A percentile compares a stretch with the other conserved stretches of the same genome.
phyloP scores from a whole-genome alignment of 1,140 invertebrate species.

The Laupala kohalensis region DNA sequence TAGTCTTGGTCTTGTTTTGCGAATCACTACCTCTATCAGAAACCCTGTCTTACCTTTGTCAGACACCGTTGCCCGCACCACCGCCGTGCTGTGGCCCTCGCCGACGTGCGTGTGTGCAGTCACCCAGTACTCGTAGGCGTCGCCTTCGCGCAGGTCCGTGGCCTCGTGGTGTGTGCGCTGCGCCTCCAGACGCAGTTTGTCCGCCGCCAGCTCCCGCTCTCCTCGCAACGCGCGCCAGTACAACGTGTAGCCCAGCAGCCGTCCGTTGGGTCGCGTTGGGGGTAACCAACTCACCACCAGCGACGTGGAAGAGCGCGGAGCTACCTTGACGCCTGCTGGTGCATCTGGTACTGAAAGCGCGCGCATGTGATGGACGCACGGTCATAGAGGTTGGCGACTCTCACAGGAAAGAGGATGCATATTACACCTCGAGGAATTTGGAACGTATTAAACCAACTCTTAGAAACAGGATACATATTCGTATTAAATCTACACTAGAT shows the following conservation, averaged over 20 bases:
- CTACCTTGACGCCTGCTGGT: constrained; percentile 33
- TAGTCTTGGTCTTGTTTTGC: too few relatives aligned
- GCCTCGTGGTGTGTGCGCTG: constrained; percentile 25
- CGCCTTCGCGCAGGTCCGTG: constrained; percentile 26
- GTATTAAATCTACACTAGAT: too few relatives aligned
- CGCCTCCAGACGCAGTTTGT: constrained; percentile 21
- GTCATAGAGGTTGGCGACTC: too few relatives aligned
- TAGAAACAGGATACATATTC: too few relatives aligned
- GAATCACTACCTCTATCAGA: too few relatives aligned
- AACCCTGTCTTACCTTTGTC: background rate
- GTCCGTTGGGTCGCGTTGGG: constrained; percentile 31
- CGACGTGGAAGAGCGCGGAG: constrained; percentile 26
- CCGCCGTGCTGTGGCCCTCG: constrained; percentile 24
- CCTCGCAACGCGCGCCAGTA: constrained; percentile 26
- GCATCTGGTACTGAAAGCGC: constrained; percentile 30
- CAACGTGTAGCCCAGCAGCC: constrained; percentile 31
- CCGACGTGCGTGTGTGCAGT: constrained; percentile 29
- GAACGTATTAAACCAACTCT: too few relatives aligned
- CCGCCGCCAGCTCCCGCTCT: constrained; percentile 22
- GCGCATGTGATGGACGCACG: too few relatives aligned
- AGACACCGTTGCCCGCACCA: constrained; percentile 17
- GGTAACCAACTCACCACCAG: constrained; percentile 33
- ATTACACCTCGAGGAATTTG: too few relatives aligned
- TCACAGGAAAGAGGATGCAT: too few relatives aligned
- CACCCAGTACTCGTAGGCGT: constrained; percentile 34